Base-by-base conservation (phyloP, 2,113 vertebrate genomes). In the Oryzias melastigma region DNA sequence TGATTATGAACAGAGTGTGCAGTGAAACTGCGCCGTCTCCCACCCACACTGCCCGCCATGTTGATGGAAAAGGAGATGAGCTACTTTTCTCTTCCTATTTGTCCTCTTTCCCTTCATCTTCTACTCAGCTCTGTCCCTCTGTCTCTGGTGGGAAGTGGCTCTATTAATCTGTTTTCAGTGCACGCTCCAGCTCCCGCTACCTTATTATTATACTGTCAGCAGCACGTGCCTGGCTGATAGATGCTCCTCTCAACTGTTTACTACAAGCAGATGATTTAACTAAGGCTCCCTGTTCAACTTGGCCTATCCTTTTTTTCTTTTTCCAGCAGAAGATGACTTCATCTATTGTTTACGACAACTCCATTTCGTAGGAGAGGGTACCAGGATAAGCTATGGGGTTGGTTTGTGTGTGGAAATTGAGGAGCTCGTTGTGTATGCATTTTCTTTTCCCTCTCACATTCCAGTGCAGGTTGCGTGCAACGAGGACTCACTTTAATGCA, bases 151-250 rank as follows among this genome's bases (percentile, higher is more conserved):
- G 60, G 56, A 78, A 76, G 73, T 70, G 73, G 27, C 75, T 78
- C 78, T 81, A 73, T 78, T 91, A 85, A 88, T 90, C 87, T 87
- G 90, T 81, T 87, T 84, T 74, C 88, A 61, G 73, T 16, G 69
- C 85, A 88, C 87, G 83, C 87, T 78, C 68, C 65, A 41, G 69
- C 79, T 73, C 75, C 69, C 52, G 58, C 85, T 72, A 78, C 80
- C 83, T 85, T 89, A 84, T 88, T 89, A 90, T 90, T 90, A 85
- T 85, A 81, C 84, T 90, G 89, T 91, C 89, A 90, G 85, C 50
- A 55, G 67, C 88, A 86, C 85, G 82, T 86, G 88, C 75, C 81
- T 16, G 65, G 64, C 85, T 88, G 88, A 89, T 89, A 85, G 87
- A 91, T 91, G 85, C 83, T 82, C 86, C 86, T 68, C 80, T 77